A percentile compares a stretch with the other conserved stretches of the same genome.
phyloP scores from a whole-genome alignment of 2,888 invertebrate genomes.

The Ellobium chinense region DNA sequence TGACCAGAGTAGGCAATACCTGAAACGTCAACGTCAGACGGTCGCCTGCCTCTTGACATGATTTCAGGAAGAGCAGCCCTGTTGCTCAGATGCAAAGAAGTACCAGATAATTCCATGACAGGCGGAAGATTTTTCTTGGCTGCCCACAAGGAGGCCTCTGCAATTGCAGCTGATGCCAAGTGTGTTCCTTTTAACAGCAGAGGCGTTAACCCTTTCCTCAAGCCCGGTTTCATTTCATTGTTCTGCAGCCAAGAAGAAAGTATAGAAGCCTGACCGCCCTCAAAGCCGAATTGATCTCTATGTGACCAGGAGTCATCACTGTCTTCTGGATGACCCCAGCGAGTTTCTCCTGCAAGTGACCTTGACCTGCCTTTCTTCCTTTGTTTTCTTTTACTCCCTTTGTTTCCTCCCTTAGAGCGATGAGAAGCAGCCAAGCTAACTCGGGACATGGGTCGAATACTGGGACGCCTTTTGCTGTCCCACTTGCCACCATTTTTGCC shows the following conservation, averaged over 20 bases:
- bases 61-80: neutral
- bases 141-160: neutral
- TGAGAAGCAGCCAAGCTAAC: neutral
- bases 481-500: neutral
- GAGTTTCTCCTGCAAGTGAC: neutral
- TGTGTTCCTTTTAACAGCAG: neutral
- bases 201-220: neutral
- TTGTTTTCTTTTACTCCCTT: no score
- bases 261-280: neutral
- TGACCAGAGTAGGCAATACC: neutral
- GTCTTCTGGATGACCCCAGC: neutral
- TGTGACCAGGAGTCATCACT: constrained; percentile 5
- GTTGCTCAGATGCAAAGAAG: neutral
- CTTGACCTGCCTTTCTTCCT: neutral
- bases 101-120: neutral
- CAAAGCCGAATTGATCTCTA: neutral
- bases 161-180: neutral
- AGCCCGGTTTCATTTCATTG: neutral
- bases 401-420: neutral
- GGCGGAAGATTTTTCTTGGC: neutral
- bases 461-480: neutral
- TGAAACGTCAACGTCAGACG: neutral
- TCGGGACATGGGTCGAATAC: neutral
- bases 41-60: no score
- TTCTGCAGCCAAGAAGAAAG: neutral